Percentiles rank a stretch among this genome's conserved stretches.
Evolutionary conservation across 1,140 invertebrate species (phyloP).

Genomic region (Drosophila parvula): DNA sequence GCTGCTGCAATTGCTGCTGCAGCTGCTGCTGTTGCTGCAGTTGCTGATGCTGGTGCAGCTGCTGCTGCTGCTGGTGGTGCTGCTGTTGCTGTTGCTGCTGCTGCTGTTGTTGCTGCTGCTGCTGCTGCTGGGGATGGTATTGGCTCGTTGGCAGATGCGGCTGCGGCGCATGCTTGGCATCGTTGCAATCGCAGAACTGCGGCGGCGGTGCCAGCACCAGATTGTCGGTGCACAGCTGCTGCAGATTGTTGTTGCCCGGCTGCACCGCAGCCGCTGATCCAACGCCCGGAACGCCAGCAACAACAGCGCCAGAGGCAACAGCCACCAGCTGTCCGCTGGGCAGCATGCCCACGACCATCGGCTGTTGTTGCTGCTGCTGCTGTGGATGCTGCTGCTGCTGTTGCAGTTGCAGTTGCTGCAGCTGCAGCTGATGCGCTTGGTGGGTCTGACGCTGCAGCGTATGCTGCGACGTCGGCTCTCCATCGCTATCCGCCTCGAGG

Average conservation of each 20-base stretch:
- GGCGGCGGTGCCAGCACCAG: slow-evolving; percentile 91
- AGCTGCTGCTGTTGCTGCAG: slow-evolving; percentile 83
- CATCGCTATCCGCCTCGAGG: slow-evolving; percentile 88
- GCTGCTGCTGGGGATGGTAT: slow-evolving; percentile 50
- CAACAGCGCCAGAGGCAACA: slow-evolving; percentile 66
- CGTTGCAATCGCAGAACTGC: slow-evolving; percentile 86
- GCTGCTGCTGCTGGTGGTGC: slow-evolving; percentile 54
- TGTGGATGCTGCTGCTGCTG: slow-evolving; percentile 48
- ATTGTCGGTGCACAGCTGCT: slow-evolving; percentile 85
- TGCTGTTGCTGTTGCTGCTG: slow-evolving; percentile 59
- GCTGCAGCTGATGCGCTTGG: slow-evolving; percentile 31
- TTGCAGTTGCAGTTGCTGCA: slow-evolving; percentile 48
- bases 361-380: slow-evolving; percentile 64
- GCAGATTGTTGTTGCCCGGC: slow-evolving; percentile 75
- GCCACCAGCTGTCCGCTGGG: slow-evolving; percentile 73
- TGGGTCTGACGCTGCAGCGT: slow-evolving; percentile 48
- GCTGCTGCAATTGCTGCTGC: slow-evolving; percentile 68
- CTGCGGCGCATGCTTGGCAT: slow-evolving; percentile 79
- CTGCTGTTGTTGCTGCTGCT: slow-evolving; percentile 53
- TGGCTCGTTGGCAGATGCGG: slow-evolving; percentile 61
- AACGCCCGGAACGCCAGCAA: slow-evolving; percentile 56
- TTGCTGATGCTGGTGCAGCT: slow-evolving; percentile 69
- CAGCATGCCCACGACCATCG: slow-evolving; percentile 71
- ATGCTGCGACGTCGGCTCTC: slow-evolving; percentile 83
- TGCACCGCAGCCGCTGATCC: slow-evolving; percentile 59